phyloP scores from a whole-genome alignment of 23 tunicate species.

The Trididemnum nubilum region DNA sequence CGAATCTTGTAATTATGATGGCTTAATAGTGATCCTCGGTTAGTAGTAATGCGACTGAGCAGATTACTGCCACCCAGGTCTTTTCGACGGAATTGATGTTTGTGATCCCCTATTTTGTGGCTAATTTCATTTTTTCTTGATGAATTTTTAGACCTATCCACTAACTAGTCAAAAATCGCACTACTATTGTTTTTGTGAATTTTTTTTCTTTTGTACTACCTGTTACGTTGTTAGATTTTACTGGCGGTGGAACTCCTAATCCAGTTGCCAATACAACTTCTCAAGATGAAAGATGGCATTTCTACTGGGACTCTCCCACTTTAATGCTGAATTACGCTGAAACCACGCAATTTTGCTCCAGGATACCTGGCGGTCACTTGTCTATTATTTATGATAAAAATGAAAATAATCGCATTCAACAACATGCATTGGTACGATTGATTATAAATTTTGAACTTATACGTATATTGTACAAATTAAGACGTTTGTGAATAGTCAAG shows the following conservation, averaged over 20 bases:
- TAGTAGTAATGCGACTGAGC: too few species aligned
- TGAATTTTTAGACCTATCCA: too few species aligned
- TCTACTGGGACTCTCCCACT: constrained; percentile 21
- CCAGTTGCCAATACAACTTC: constrained; percentile 42
- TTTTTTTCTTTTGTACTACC: too few species aligned
- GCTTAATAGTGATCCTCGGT: too few species aligned
- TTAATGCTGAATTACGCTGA: neutral
- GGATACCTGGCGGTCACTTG: constrained; percentile 2
- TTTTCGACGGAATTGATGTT: too few species aligned
- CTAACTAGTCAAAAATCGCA: too few species aligned
- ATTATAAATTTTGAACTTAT: too few species aligned
- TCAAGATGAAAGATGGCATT: constrained; percentile 47
- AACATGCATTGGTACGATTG: constrained; percentile 11
- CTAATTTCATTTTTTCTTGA: too few species aligned
- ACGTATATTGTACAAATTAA: neutral
- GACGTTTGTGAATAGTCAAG: neutral
- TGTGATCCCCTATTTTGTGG: too few species aligned
- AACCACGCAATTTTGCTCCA: neutral
- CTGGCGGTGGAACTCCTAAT: neutral
- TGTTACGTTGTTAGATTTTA: neutral
- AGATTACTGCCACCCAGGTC: too few species aligned
- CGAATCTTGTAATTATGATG: too few species aligned
- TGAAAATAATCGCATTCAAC: constrained; percentile 4
- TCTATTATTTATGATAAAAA: constrained; percentile 14
- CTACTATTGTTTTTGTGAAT: too few species aligned